These are phyloP conservation scores for Oxytorus armatus DNA, from an alignment of 2,888 invertebrate species.

Conservation along the genomic window DNA sequence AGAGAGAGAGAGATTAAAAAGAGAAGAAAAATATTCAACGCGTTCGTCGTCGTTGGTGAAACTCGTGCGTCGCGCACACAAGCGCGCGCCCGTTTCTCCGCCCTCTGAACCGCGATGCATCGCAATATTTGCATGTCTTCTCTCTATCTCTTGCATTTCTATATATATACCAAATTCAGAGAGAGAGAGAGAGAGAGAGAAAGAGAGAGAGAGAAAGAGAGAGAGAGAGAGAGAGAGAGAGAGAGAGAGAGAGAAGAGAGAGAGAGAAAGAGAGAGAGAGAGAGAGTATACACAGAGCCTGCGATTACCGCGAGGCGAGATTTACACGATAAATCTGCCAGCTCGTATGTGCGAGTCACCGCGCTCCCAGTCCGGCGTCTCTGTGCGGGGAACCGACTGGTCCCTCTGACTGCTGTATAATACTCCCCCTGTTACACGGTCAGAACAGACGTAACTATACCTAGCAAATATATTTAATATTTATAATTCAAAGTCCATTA, in stretches of 20 bases:
- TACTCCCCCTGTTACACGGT: conserved; percentile 54
- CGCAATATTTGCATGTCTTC: conserved; percentile 48
- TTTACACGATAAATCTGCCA: conserved; percentile 66
- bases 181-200: too few relatives aligned
- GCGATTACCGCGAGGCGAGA: conserved; percentile 61
- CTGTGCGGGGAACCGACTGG: conserved; percentile 18
- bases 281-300: conserved; percentile 11
- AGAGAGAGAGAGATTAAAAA: conserved; percentile 19
- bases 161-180: not conserved
- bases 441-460: not conserved
- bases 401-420: conserved; percentile 55
- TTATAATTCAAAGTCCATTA: too few relatives aligned
- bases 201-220: too few relatives aligned
- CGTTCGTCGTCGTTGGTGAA: conserved; percentile 46
- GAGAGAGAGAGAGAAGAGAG: too few relatives aligned
- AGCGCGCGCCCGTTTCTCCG: conserved; percentile 20
- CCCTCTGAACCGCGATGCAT: conserved; percentile 45
- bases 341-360: conserved; percentile 27
- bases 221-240: too few relatives aligned
- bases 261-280: not conserved
- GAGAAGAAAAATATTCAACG: conserved; percentile 26
- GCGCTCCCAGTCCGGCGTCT: conserved; percentile 30
- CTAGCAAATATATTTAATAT: conserved; percentile 3
- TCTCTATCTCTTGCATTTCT: conserved; percentile 18
- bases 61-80: conserved; percentile 34